A percentile compares a stretch with the other conserved stretches of the same genome.
Evolutionary conservation across 2,888 invertebrate genomes (phyloP).

Genomic region (Atethmia centrago): DNA sequence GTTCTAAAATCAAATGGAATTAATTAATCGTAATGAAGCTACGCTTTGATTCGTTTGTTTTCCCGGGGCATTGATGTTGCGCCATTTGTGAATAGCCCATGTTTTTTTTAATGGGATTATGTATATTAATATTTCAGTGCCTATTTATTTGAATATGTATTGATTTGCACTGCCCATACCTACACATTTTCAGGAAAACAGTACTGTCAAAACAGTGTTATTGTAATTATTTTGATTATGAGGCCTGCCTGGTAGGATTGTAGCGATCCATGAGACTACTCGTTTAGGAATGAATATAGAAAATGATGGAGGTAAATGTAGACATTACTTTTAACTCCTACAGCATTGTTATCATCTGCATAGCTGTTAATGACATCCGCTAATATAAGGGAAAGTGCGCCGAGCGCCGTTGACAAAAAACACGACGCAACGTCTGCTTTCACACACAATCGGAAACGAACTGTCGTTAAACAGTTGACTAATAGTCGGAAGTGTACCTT

Average conservation of each 20-base stretch:
- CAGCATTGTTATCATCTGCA: conserved; percentile 42
- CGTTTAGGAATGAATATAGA: background rate
- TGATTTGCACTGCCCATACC: background rate
- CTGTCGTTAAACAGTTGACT: conserved; percentile 32
- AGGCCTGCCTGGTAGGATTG: background rate
- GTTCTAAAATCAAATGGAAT: conserved; percentile 55
- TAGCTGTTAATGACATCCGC: conserved; percentile 54
- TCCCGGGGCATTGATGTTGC: conserved; percentile 15
- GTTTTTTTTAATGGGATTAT: background rate
- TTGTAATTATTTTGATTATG: background rate
- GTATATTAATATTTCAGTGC: background rate
- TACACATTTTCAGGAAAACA: background rate
- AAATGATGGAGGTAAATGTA: background rate
- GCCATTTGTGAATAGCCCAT: conserved; percentile 13
- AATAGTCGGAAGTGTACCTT: too few relatives aligned
- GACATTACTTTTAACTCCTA: conserved; percentile 4
- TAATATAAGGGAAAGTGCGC: conserved; percentile 53
- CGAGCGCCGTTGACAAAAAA: conserved; percentile 10
- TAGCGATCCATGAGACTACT: background rate
- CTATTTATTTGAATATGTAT: background rate
- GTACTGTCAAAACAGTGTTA: background rate
- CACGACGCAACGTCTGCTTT: conserved; percentile 38
- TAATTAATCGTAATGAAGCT: conserved; percentile 51
- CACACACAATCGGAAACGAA: conserved; percentile 51
- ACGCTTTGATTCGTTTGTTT: conserved; percentile 39